Base-by-base conservation (phyloP, 1,140 invertebrate species). In the Drosophila sturtevanti region DNA sequence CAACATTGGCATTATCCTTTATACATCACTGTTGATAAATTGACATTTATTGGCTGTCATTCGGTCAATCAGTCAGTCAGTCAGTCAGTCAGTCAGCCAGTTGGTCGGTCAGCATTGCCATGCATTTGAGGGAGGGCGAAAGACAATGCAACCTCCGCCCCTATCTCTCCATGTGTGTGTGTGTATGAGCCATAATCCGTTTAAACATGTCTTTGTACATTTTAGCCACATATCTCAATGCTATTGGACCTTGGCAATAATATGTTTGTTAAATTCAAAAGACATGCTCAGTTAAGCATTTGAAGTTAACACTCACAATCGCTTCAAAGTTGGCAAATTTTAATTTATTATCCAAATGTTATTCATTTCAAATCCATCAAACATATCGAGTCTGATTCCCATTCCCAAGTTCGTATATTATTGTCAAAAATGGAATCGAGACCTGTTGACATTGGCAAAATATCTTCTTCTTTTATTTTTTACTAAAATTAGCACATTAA, bases 41-140 rank as follows among this genome's bases (percentile, higher is more conserved):
- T 86, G 81, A 87, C 81, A 87, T 76, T 81, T 86, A 86, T 86
- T 86, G 78, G 75, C 82, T 87, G 82, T 79, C 81, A 81, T 31
- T 31, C 27, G 27, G 78, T 71, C 62, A 79, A 69, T 65, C 69
- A 62, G 66, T 58, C 56, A 37, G 52, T 73, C 34, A 22, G 56
- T 77, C 69, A 73, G 38, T 74, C 70, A 73, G 62, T 22, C 69
- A 56, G 10, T 56, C 12, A 16, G 41, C 59, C 16, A 16, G 41
- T 44, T 73, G 73, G 69, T 81, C 77, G 81, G 81, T 74, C 81
- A 81, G 77, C 56, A 54, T 69, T 63, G 44, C 54, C 51, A 63
- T 58, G 66, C 62, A 2, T 48, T 21, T 21, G 37, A 38, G n/a
- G 37, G 12, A 4, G 41, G 16, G 12, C 16, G 41, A 21, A 48